phyloP scores from a whole-genome alignment of 2,888 invertebrate species.

The Escarpia spicata region DNA sequence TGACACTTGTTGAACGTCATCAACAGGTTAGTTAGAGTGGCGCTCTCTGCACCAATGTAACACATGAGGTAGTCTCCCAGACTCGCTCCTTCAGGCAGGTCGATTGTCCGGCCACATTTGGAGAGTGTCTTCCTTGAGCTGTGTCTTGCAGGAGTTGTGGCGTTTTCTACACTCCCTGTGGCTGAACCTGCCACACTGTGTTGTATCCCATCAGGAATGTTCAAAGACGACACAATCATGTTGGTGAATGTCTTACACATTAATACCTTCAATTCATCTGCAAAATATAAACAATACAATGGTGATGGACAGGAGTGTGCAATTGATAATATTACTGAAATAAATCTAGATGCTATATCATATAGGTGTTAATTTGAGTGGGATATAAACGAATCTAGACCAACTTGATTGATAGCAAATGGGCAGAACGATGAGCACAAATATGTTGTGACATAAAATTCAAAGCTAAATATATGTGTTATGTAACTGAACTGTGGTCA shows the following conservation, averaged over 20 bases:
- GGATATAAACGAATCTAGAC: neutral
- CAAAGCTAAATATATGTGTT: neutral
- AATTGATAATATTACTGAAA: neutral
- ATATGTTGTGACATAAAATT: neutral
- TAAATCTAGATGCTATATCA: neutral
- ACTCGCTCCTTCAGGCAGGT: neutral
- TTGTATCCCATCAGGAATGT: neutral
- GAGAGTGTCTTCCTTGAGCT: neutral
- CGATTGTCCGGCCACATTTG: neutral
- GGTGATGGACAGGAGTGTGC: neutral
- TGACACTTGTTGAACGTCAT: constrained; percentile 62
- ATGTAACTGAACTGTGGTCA: neutral
- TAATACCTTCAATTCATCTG: neutral
- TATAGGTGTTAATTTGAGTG: neutral
- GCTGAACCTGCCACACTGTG: neutral
- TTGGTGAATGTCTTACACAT: neutral
- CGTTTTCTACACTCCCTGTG: neutral
- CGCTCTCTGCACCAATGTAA: constrained; percentile 75
- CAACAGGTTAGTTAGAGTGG: constrained; percentile 73
- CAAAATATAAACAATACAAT: neutral
- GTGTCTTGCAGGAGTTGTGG: neutral
- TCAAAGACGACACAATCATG: neutral
- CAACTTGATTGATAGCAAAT: neutral
- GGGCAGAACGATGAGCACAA: neutral
- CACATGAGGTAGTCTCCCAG: constrained; percentile 63